phyloP scores from a whole-genome alignment of 2,888 invertebrate species.

The Aleiodes testaceus region DNA sequence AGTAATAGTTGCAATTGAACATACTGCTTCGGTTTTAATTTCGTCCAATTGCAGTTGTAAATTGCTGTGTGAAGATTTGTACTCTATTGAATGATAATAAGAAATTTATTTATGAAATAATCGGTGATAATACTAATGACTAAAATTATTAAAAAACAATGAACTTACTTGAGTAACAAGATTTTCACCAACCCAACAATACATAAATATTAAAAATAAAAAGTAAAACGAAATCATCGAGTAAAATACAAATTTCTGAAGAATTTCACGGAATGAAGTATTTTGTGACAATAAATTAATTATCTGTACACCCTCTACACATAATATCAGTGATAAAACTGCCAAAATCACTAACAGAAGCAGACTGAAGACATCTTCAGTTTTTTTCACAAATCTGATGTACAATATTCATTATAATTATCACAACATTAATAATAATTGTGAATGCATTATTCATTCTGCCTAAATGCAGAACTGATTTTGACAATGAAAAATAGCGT shows the following conservation, averaged over 20 bases:
- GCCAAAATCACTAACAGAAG: not conserved
- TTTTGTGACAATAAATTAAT: not conserved
- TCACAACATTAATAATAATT: too few species aligned
- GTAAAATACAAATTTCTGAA: not conserved
- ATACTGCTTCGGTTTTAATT: not conserved
- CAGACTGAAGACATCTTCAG: too few species aligned
- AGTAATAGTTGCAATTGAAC: not conserved
- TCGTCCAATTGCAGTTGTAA: constrained; percentile 17
- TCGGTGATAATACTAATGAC: not conserved
- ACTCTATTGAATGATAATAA: not conserved
- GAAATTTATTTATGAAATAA: too few species aligned
- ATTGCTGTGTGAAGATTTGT: not conserved
- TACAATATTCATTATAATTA: too few species aligned
- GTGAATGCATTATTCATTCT: too few species aligned
- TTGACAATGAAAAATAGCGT: too few species aligned
- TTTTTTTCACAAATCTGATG: too few species aligned
- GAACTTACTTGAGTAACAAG: constrained; percentile 14
- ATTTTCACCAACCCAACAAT: constrained; percentile 27
- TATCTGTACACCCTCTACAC: too few species aligned
- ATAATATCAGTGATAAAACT: not conserved
- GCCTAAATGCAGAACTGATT: too few species aligned
- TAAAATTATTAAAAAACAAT: not conserved
- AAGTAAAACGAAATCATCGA: not conserved
- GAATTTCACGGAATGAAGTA: not conserved
- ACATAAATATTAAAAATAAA: constrained; percentile 16